Conservation (phyloP, 2,113 vertebrate species). For the Zosterops borbonicus region DNA sequence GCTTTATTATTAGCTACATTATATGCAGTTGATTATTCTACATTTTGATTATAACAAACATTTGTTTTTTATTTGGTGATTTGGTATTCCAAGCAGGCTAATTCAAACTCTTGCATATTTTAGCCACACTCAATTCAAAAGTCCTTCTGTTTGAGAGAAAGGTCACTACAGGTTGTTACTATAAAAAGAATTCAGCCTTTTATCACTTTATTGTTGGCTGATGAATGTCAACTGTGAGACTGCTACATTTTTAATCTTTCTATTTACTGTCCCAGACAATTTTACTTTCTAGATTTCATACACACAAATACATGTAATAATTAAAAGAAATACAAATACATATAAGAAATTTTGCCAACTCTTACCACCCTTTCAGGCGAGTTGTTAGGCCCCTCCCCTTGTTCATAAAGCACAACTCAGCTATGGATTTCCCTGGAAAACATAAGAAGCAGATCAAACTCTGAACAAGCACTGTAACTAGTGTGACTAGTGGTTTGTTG, state of each 20-base stretch:
- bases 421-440: conserved; percentile 12
- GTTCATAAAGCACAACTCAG: conserved; percentile 2
- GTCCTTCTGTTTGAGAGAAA: background rate
- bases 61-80: background rate
- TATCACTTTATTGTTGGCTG: background rate
- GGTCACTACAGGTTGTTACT: background rate
- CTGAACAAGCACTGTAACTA: background rate
- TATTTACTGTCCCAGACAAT: background rate
- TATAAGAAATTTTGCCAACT: background rate
- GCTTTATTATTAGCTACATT: background rate
- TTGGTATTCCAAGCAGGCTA: background rate
- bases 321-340: background rate
- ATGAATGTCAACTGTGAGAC: background rate
- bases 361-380: conserved; percentile 3
- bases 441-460: background rate
- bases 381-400: background rate
- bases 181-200: conserved; percentile 7
- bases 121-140: background rate
- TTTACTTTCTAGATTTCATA: background rate
- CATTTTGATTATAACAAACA: background rate
- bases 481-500: background rate
- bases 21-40: background rate
- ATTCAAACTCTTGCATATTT: background rate
- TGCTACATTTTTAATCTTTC: background rate
- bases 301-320: background rate